Evolutionary conservation across 2,888 invertebrate species (phyloP), one percentile per base, ranked within the genome.

Genomic region (Ornithoptera alexandrae): DNA sequence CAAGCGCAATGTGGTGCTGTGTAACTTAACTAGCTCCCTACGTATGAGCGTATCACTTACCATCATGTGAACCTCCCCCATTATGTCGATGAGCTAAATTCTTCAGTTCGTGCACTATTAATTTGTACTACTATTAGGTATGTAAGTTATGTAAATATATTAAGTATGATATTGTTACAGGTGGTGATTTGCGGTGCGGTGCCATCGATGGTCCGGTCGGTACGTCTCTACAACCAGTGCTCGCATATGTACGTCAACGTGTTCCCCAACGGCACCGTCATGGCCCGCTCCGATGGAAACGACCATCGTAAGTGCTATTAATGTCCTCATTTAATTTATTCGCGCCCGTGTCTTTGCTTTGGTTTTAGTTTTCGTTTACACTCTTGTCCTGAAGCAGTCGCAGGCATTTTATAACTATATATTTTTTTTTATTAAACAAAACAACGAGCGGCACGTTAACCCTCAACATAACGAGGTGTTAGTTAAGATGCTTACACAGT

Each of bases 181-280:
- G 94, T 95, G 94, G 94, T 95, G 94, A 94, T 94, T 93, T 94
- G 95, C 94, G 95, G 94, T 93, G 95, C 94, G 93, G 94, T 94
- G 93, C 94, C 95, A 90, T 94, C 94, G 89, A 94, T 94, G 94
- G 94, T 94, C 89, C 94, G 94, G 90, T 94, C 94, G 88, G 94
- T 95, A 87, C 94, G 94, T 85, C 94, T 95, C 83, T 94, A 94
- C 94, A 95, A 93, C 92, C 93, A 93, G 89, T 95, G 95, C 92
- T 94, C 95, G 84, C 93, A 94, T 90, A 93, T 93, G 84, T 94
- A 94, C 90, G 93, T 95, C 89, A 94, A 94, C 92, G 94, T 95
- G 81, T 93, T 93, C 87, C 93, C 90, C 89, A 94, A 94, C 92
- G 93, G 94, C 86, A 93, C 94, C 88, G 94, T 94, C 87, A 94